Evolutionary conservation across 2,113 vertebrate genomes (phyloP).

Genomic region (Sterna hirundo): DNA sequence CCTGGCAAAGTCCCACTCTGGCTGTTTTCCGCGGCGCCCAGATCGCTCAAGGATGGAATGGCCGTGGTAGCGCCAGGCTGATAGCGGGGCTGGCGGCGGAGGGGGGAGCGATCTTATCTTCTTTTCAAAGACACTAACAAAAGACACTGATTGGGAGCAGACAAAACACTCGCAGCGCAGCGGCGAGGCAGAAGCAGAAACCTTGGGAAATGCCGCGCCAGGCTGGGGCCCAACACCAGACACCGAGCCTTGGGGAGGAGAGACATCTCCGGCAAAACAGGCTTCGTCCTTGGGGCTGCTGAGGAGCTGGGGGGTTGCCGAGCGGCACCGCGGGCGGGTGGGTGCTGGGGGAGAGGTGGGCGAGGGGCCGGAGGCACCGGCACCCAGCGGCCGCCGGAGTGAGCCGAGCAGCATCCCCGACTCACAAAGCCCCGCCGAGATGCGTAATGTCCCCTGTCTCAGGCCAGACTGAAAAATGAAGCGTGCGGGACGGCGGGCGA

Average conservation of each 20-base stretch:
- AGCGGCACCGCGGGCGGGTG: fast-evolving
- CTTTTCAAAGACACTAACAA: conserved; percentile 26
- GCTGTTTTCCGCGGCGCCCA: neutral
- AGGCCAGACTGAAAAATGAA: conserved; percentile 55
- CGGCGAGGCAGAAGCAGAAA: neutral
- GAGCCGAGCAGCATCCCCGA: neutral
- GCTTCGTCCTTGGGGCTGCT: neutral
- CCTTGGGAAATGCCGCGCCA: conserved; percentile 13
- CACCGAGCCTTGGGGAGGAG: neutral
- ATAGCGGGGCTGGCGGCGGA: neutral
- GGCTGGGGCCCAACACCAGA: neutral
- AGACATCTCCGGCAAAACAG: neutral
- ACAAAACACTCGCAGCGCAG: conserved; percentile 33
- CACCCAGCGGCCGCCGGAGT: neutral
- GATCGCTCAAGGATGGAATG: conserved; percentile 20
- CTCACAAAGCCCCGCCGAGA: neutral
- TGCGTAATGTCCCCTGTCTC: conserved; percentile 30
- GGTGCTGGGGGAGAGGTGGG: neutral
- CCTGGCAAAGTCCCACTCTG: neutral
- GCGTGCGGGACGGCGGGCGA: neutral
- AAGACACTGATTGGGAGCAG: conserved; percentile 53
- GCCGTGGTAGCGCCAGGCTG: neutral
- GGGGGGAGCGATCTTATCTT: neutral
- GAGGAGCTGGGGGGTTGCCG: neutral
- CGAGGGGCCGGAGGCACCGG: neutral